phyloP scores from a whole-genome alignment of 1,140 invertebrate genomes.

The Rhynchophorus ferrugineus region DNA sequence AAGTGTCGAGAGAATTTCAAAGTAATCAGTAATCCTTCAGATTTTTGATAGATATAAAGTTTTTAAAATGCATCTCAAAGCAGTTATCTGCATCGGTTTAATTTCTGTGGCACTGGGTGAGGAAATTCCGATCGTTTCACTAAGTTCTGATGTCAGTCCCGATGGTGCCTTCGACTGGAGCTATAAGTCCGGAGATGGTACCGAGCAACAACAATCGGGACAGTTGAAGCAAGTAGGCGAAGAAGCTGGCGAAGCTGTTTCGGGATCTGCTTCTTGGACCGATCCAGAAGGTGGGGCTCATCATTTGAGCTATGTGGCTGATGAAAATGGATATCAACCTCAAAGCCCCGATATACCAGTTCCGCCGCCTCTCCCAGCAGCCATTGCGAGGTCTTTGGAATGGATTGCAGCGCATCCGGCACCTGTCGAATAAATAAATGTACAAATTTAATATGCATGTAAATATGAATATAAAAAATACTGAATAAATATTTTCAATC shows the following conservation, averaged over 20 bases:
- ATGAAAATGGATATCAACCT: too few relatives aligned
- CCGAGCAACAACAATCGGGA: conserved; percentile 11
- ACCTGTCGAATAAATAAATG: too few relatives aligned
- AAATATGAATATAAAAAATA: too few relatives aligned
- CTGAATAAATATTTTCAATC: too few relatives aligned
- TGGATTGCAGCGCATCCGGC: background rate
- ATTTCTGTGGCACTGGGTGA: background rate
- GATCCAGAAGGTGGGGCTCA: background rate
- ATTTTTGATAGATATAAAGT: too few relatives aligned
- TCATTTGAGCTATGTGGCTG: background rate
- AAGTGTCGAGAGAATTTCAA: too few relatives aligned
- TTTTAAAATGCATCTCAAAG: too few relatives aligned
- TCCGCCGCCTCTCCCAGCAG: background rate
- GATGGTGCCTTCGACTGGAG: conserved; percentile 14
- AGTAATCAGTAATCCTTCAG: too few relatives aligned
- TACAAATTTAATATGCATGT: too few relatives aligned
- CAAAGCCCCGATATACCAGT: background rate
- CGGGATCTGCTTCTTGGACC: background rate
- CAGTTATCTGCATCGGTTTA: too few relatives aligned
- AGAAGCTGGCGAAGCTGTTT: background rate
- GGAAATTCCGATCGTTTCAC: conserved; percentile 1
- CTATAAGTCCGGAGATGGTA: conserved; percentile 15
- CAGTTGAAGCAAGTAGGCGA: background rate
- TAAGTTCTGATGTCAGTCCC: conserved; percentile 1
- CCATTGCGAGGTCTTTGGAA: background rate